phyloP scores from a whole-genome alignment of 2,888 invertebrate genomes.

The Achlya flavicornis region DNA sequence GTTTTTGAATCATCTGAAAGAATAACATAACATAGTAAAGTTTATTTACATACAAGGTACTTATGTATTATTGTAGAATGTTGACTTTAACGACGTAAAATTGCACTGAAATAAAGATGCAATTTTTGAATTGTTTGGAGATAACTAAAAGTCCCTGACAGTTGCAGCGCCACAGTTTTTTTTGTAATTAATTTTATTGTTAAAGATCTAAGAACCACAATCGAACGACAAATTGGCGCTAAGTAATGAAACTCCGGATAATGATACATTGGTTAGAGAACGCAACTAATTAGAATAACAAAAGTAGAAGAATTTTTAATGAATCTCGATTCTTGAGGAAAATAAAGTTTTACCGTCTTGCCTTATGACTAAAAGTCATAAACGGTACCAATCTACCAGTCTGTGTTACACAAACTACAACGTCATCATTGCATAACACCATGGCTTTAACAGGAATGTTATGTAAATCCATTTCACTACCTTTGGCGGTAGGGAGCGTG shows the following conservation, averaged over 20 bases:
- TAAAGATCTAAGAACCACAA: too few relatives aligned
- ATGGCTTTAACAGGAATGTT: neutral
- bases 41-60: too few relatives aligned
- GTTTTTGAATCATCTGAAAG: too few relatives aligned
- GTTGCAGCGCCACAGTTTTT: neutral
- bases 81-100: neutral
- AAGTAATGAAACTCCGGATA: too few relatives aligned
- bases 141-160: neutral
- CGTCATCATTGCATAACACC: constrained; percentile 2
- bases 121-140: neutral
- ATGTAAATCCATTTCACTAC: neutral
- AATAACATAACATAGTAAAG: too few relatives aligned
- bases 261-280: too few relatives aligned
- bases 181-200: too few relatives aligned
- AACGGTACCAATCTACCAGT: neutral
- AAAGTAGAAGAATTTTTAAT: neutral
- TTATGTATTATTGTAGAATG: neutral
- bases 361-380: too few relatives aligned
- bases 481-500: neutral
- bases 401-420: neutral
- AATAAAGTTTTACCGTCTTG: neutral
- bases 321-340: neutral
- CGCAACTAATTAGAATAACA: neutral
- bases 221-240: too few relatives aligned
- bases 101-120: neutral